A percentile compares a stretch with the other conserved stretches of the same genome.
phyloP scores from a whole-genome alignment of 2,113 vertebrate genomes.

The Engystomops pustulosus region DNA sequence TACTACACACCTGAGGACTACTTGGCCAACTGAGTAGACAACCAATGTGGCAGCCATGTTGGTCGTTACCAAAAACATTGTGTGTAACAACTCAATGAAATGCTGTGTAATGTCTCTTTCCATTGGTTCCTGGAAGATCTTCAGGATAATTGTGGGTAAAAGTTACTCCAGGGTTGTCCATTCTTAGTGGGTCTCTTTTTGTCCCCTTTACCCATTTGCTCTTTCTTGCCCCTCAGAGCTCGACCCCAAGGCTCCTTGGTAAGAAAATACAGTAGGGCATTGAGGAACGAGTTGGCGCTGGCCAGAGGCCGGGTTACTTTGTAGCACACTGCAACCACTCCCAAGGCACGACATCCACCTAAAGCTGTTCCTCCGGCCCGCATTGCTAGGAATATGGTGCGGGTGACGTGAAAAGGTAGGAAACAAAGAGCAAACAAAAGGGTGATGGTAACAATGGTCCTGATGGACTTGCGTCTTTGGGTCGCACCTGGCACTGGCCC shows the following conservation, averaged over 20 bases:
- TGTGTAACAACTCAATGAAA: too few species aligned
- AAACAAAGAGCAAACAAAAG: conserved; percentile 81
- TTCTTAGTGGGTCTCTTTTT: conserved; percentile 68
- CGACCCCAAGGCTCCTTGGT: conserved; percentile 73
- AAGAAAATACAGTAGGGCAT: conserved; percentile 81
- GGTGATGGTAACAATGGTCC: conserved; percentile 80
- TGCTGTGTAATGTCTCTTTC: too few species aligned
- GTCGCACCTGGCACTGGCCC: conserved; percentile 67
- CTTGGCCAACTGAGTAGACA: not conserved
- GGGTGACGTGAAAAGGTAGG: conserved; percentile 80
- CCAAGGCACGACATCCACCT: conserved; percentile 71
- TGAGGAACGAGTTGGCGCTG: conserved; percentile 82
- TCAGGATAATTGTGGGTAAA: conserved; percentile 38
- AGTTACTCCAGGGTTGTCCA: conserved; percentile 60
- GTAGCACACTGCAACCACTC: conserved; percentile 80
- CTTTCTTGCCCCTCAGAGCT: conserved; percentile 67
- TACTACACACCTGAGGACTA: not conserved
- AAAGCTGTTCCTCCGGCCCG: conserved; percentile 66
- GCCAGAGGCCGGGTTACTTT: conserved; percentile 81
- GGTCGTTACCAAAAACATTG: not conserved
- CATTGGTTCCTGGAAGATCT: not conserved
- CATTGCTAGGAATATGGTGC: conserved; percentile 79
- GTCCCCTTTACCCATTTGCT: conserved; percentile 70
- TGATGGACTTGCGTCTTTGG: conserved; percentile 77
- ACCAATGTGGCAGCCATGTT: not conserved